Evolutionary conservation across 2,797 vertebrate species (phyloP).

Genomic region (Lithobates sylvaticus): DNA sequence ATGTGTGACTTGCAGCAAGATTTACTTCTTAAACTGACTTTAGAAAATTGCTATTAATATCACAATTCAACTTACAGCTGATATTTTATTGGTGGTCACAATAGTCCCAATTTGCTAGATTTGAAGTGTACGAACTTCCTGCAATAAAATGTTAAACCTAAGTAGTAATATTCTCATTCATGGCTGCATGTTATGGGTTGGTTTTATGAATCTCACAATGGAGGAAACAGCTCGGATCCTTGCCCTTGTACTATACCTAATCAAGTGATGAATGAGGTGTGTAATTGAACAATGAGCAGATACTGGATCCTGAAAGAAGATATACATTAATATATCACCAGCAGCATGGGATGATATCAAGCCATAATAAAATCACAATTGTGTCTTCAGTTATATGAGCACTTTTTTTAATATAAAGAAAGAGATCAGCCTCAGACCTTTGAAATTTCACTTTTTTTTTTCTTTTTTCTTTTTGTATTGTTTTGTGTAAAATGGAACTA

Average conservation of each 20-base stretch:
- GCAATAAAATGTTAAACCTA: constrained; percentile 4
- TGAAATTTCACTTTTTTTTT: background rate
- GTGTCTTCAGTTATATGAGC: background rate
- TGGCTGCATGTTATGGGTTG: too few species aligned
- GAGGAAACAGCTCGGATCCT: too few species aligned
- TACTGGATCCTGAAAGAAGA: background rate
- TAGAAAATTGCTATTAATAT: too few species aligned
- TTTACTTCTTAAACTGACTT: too few species aligned
- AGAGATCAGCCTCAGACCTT: background rate
- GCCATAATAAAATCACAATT: background rate
- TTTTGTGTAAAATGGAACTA: too few species aligned
- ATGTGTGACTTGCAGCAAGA: too few species aligned
- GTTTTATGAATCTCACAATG: too few species aligned
- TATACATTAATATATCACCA: background rate
- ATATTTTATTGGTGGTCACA: background rate
- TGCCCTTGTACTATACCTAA: too few species aligned
- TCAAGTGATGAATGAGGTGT: too few species aligned
- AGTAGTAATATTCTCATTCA: background rate
- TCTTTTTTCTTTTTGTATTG: background rate
- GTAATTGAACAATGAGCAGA: background rate
- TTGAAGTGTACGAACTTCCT: background rate
- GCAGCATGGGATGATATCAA: background rate
- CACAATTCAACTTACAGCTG: too few species aligned
- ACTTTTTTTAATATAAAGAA: background rate
- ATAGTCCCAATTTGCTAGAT: background rate